Base-by-base conservation (phyloP, 2,797 vertebrate genomes). In the Caiman crocodilus region DNA sequence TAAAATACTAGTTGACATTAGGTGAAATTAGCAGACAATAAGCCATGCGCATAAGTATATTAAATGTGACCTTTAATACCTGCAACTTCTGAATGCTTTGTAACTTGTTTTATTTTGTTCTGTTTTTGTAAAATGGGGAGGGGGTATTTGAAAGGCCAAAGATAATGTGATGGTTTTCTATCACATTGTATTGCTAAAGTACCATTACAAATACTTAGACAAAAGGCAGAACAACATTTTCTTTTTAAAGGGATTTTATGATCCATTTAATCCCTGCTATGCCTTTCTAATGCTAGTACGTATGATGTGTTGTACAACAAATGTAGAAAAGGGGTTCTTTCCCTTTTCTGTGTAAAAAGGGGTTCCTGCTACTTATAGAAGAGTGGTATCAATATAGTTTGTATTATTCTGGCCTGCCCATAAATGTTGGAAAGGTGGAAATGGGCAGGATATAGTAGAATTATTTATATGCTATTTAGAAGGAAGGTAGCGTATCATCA, bases 1-100 rank as follows among this genome's bases (percentile, higher is more conserved):
- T 76, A 64, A 65, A 25, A 30, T 74, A 92, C 6, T n/a, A 88
- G 7, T 79, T 95, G 1, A 26, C 2, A 35, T 10, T 14, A 79
- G 42, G 20, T 67, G 65, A 67, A 64, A 64, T 11, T 8, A 82
- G 17, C 17, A 76, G 58, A 87, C 73, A 26, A 1, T n/a, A 26
- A 59, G 7, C 64, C 50, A 0, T 0, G 0, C 67, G 60, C 59
- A 20, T 79, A 23, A 35, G 1, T 28, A 16, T 4, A 1, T 79
- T 64, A 60, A 87, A 55, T 61, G 23, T 25, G 6, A 60, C 10
- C 18, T 10, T 84, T 5, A 3, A 3, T 42, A 17, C 4, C 5
- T 35, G 14, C 14, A 83, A 75, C 60, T 69, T 2, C 15, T 87
- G 6, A 60, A 28, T 30, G 23, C 30, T 50, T 87, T 79, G 2